These are phyloP conservation scores for Magallana angulata DNA, from an alignment of 1,140 invertebrate species.

Conservation along the genomic window DNA sequence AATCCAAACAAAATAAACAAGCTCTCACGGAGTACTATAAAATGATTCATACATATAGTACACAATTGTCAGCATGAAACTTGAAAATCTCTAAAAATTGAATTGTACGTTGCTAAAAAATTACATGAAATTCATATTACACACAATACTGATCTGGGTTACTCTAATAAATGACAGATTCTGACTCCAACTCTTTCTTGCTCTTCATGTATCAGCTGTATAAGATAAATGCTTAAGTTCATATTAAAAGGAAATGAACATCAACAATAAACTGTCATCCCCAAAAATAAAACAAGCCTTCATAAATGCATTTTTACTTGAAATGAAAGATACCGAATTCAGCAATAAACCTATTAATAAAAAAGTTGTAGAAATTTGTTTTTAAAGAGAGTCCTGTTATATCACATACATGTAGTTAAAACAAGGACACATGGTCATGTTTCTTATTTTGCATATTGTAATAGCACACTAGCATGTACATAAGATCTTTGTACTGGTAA, in stretches of 20 bases:
- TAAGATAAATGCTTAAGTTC: not conserved
- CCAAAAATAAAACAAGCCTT: too few relatives aligned
- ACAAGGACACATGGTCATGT: too few relatives aligned
- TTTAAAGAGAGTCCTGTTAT: too few relatives aligned
- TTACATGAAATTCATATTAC: slow-evolving; percentile 21
- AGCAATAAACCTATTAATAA: too few relatives aligned
- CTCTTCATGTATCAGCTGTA: not conserved
- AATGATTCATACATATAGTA: slow-evolving; percentile 31
- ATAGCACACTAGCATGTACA: not conserved
- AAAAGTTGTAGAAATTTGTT: too few relatives aligned
- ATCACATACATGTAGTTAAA: too few relatives aligned
- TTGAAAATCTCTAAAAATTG: slow-evolving; percentile 24
- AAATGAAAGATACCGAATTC: too few relatives aligned
- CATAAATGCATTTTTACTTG: too few relatives aligned
- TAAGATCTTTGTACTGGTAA: not conserved
- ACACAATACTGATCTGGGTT: slow-evolving; percentile 28
- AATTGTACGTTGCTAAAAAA: slow-evolving; percentile 14
- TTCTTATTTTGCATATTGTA: not conserved
- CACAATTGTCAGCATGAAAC: slow-evolving; percentile 6
- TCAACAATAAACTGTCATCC: not conserved
- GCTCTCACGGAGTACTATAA: slow-evolving; percentile 24
- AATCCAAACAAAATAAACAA: slow-evolving; percentile 33
- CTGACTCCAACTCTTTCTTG: not conserved
- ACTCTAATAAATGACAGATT: slow-evolving; percentile 19
- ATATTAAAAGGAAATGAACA: not conserved